Evolutionary conservation across 2,113 vertebrate species (phyloP), one percentile per base, ranked within the genome.

Genomic region (Aspiorhynchus laticeps): DNA sequence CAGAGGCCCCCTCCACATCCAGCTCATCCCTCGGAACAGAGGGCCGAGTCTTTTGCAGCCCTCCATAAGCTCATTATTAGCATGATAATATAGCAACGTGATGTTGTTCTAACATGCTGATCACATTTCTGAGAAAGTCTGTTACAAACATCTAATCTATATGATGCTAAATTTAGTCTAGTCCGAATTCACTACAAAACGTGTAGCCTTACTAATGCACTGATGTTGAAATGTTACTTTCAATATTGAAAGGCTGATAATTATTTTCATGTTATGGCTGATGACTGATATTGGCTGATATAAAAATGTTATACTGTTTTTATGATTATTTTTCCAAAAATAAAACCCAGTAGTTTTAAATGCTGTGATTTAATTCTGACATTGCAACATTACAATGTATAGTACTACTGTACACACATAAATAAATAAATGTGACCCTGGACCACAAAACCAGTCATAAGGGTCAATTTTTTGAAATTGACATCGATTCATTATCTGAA

Each of bases 21-120:
- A 89, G 92, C 93, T 93, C 93, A 93, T 93, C 92, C 92, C 82
- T 88, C 87, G 90, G 93, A 94, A 88, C 92, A 93, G 91, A 93
- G 91, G 90, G 90, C 92, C 92, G 91, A 91, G 92, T 89, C 86
- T 59, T 63, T 41, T 89, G 48, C 69, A 88, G 78, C 26, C 28
- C 51, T 77, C 43, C 74, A 46, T 87, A 85, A 85, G 83, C 86
- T 83, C 61, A 63, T 85, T 77, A 87, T 85, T 83, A 83, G 73
- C 87, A 84, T 87, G 71, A 80, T 73, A 87, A 85, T 85, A 36
- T 41, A 67, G 41, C 76, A 80, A 46, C 48, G 48, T 24, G 48
- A 69, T 75, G 63, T 67, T 80, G 67, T 63, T 26, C 26, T 36
- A 59, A 85, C 28, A 88, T 79, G 73, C 41, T 74, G 84, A 63